Evolutionary conservation across 1,140 invertebrate genomes (phyloP), one percentile per base, ranked within the genome.

Genomic region (Drosophila chauvacae): DNA sequence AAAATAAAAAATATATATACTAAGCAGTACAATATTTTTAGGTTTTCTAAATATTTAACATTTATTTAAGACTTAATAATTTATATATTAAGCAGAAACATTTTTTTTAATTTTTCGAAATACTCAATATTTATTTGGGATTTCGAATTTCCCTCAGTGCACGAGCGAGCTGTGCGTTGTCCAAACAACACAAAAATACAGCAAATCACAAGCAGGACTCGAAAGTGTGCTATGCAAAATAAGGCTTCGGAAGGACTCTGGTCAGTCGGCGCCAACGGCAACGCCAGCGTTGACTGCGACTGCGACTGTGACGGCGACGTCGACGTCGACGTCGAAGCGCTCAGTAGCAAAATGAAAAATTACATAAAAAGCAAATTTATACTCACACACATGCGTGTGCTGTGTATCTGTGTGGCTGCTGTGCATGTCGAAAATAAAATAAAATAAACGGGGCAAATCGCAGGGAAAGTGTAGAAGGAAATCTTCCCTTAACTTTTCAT

Each of bases 401-500:
- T 63, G 59, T 66, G 41, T 75, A 20, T 62, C 35, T 66, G 55
- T 53, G 33, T 62, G 35, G 39, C 33, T 74, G 50, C 33, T 74
- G 50, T 70, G 42, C 58, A 59, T 28, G 70, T 57, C 41, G 35
- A 55, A 13, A 78, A 53, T 37, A 44, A 57, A 59, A 59, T 60
- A 66, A 64, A 68, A 63, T 35, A 69, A 72, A 48, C 65, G 65
- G n/a, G 9, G 35, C 50, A 58, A 75, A 78, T 73, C 30, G 55
- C 61, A 63, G 55, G 35, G 58, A 72, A 73, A 75, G 74, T 39
- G 37, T 39, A 51, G 33, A 75, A 47, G 58, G 26, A 79, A 78
- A 87, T 80, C 81, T 87, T 87, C 84, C 84, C 84, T 80, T 88
- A 88, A 83, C 80, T 88, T 88, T 87, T 83, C 84, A 88, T 88